Base-by-base conservation (phyloP, 2,113 vertebrate species). In the Grammomys dolichurus region DNA sequence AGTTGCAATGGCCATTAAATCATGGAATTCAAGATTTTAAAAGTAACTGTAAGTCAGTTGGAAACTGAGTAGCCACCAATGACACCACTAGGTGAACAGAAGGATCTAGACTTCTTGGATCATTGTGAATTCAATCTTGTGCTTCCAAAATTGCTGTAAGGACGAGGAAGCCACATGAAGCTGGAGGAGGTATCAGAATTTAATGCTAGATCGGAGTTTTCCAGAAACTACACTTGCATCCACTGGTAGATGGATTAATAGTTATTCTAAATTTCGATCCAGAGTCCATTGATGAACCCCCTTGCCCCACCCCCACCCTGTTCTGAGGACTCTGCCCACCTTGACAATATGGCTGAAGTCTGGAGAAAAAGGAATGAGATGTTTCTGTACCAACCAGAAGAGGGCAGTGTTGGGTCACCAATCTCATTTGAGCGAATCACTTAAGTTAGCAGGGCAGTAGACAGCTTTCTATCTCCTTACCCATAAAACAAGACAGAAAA, bases 401-500 rank as follows among this genome's bases (percentile, higher is more conserved):
- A 97, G 97, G 98, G 96, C 97, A 96, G 94, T 97, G 91, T 98
- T 98, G 96, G 98, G 97, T 98, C 94, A 75, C 60, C 6, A 54
- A 98, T 96, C 81, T 70, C 11, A 22, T 65, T 78, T 82, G 81
- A 85, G 63, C 36, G 56, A 80, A 40, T 56, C 56, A 43, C 26
- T 90, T 81, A 86, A 46, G 40, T 85, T 90, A 81, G 43, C 33
- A 58, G 46, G 11, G 46, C 5, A 2, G 87, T 76, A 87, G 60
- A 85, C 48, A 28, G 13, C 54, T 40, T 85, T 85, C 82, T 26
- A 84, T 58, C 56, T 84, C 56, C n/a, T 84, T 56, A 11, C 36
- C 40, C 58, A 54, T 78, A 84, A 94, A 87, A 51, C 72, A 88
- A 94, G 90, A 77, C 48, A 85, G 69, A 91, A 76, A 96, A 95